A percentile compares a stretch with the other conserved stretches of the same genome.
phyloP scores from a whole-genome alignment of 2,113 vertebrate species.

The Spizaetus ornatus region DNA sequence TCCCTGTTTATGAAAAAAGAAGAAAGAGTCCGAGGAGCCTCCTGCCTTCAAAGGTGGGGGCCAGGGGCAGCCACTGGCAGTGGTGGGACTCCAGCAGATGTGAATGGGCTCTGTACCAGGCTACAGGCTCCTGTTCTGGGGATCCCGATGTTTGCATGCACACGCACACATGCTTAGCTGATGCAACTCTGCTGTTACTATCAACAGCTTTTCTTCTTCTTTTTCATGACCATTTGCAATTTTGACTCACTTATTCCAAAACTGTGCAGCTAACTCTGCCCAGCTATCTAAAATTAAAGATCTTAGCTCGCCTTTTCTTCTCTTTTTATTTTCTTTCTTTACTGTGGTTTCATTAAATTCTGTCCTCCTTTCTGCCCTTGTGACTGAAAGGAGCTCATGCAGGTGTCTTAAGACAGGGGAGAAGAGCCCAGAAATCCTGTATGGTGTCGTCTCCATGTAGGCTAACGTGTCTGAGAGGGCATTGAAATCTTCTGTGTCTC shows the following conservation, averaged over 20 bases:
- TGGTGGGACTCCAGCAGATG: background rate
- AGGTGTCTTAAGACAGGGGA: background rate
- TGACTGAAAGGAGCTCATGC: background rate
- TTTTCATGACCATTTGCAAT: background rate
- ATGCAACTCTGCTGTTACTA: background rate
- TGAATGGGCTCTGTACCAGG: background rate
- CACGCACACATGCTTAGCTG: background rate
- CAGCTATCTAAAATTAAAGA: background rate
- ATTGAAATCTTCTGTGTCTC: background rate
- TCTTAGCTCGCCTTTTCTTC: background rate
- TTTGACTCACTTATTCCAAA: constrained; percentile 40
- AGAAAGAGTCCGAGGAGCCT: background rate
- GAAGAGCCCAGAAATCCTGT: background rate
- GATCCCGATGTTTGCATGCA: background rate
- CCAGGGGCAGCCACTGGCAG: background rate
- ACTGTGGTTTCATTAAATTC: background rate
- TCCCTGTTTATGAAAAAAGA: background rate
- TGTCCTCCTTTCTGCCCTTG: background rate
- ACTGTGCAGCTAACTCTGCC: background rate
- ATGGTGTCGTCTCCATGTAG: background rate
- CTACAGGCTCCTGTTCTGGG: background rate
- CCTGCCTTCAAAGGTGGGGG: background rate
- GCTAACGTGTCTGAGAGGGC: background rate
- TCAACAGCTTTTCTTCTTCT: constrained; percentile 12
- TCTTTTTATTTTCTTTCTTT: background rate